These are phyloP conservation scores for Drosophila biarmipes DNA, from an alignment of 1,140 invertebrate genomes.

Conservation along the genomic window DNA sequence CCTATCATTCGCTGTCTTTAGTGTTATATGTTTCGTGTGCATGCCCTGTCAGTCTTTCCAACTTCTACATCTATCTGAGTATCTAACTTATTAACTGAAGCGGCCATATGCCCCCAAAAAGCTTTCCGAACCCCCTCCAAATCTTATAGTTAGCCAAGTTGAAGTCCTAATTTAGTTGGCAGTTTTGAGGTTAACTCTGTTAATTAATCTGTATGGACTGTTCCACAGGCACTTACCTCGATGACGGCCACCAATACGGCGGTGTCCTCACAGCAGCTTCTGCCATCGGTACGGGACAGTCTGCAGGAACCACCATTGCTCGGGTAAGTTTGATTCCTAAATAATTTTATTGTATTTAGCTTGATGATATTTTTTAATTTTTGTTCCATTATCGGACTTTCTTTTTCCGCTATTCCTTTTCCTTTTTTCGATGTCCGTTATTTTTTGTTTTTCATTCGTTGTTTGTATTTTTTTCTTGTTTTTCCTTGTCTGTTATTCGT, in stretches of 20 bases:
- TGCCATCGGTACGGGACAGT: constrained; percentile 90
- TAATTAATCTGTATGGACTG: neutral
- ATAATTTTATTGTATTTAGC: too few relatives aligned
- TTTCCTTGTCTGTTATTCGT: neutral
- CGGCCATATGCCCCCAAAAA: constrained; percentile 11
- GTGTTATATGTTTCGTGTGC: constrained; percentile 47
- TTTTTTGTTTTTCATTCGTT: too few relatives aligned
- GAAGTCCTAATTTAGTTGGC: constrained; percentile 9
- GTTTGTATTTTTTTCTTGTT: too few relatives aligned
- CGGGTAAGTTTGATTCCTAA: too few relatives aligned
- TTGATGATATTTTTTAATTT: too few relatives aligned
- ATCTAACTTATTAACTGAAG: constrained; percentile 12
- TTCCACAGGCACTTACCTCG: constrained; percentile 88
- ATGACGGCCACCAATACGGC: constrained; percentile 87
- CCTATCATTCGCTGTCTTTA: constrained; percentile 15
- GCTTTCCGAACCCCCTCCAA: constrained; percentile 6
- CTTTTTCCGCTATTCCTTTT: too few relatives aligned
- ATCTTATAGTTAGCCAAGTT: constrained; percentile 51
- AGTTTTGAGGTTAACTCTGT: neutral
- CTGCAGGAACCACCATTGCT: constrained; percentile 85
- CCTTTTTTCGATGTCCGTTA: neutral
- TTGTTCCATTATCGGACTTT: too few relatives aligned
- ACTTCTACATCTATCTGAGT: constrained; percentile 5
- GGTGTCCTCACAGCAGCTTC: constrained; percentile 85
- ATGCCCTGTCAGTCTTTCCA: constrained; percentile 37